Conservation (phyloP, 64 coral and sea anemone species). For the Dendrophyllia cribrosa region DNA sequence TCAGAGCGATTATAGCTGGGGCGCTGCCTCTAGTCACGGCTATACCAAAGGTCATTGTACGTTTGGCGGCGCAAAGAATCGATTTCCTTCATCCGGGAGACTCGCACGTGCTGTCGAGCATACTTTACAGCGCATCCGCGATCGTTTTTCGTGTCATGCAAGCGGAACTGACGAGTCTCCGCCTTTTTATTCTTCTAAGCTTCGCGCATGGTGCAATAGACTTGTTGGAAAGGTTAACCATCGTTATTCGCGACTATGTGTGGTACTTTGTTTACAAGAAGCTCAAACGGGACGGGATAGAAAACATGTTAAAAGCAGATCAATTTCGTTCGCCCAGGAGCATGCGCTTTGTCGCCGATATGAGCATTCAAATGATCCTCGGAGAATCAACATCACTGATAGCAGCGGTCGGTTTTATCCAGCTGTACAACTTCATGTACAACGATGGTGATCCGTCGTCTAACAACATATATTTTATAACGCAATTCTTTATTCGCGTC, state of each 20-base stretch:
- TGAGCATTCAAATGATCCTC: slow-evolving; percentile 80
- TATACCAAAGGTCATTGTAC: slow-evolving; percentile 66
- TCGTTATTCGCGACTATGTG: slow-evolving; percentile 71
- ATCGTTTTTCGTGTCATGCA: slow-evolving; percentile 81
- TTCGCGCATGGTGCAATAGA: slow-evolving; percentile 69
- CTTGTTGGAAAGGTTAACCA: slow-evolving; percentile 75
- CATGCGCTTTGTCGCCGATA: slow-evolving; percentile 78
- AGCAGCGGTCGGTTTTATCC: slow-evolving; percentile 73
- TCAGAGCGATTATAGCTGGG: slow-evolving; percentile 49
- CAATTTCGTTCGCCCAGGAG: slow-evolving; percentile 73
- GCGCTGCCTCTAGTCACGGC: slow-evolving; percentile 42
- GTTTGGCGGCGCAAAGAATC: slow-evolving; percentile 68
- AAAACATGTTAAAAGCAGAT: neutral
- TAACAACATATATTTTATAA: neutral
- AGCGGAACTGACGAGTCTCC: slow-evolving; percentile 65
- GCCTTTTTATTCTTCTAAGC: slow-evolving; percentile 64
- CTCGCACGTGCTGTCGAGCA: slow-evolving; percentile 24
- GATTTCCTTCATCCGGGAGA: slow-evolving; percentile 65
- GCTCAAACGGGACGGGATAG: neutral
- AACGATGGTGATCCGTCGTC: neutral
- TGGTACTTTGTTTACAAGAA: slow-evolving; percentile 83
- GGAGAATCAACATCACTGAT: slow-evolving; percentile 76
- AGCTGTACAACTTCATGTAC: slow-evolving; percentile 75
- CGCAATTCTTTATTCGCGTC: slow-evolving; percentile 50
- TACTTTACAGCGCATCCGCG: slow-evolving; percentile 45